phyloP scores from a whole-genome alignment of 92 coral and sea anemone species.

The Epizoanthus fatuus region DNA sequence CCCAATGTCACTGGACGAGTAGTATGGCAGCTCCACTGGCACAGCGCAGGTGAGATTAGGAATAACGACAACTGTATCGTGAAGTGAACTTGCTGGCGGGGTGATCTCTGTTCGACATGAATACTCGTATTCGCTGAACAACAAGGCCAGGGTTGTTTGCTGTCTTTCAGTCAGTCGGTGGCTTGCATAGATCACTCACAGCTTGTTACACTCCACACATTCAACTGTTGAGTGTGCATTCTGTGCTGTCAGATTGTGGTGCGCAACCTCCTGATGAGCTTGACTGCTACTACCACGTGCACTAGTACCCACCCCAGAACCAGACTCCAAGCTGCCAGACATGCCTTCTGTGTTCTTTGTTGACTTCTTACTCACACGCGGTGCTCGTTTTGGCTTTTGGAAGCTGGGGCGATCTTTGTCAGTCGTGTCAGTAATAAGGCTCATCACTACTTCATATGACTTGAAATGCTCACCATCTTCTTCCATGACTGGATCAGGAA shows the following conservation, averaged over 20 bases:
- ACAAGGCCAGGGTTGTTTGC: conserved; percentile 3
- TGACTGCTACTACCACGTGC: background rate
- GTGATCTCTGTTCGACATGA: conserved; percentile 41
- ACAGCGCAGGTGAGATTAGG: conserved; percentile 19
- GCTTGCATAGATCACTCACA: conserved; percentile 34
- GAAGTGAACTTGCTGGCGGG: conserved; percentile 44
- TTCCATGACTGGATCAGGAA: conserved; percentile 64
- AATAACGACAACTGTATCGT: conserved; percentile 12
- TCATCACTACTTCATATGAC: conserved; percentile 7
- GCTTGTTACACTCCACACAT: conserved; percentile 54
- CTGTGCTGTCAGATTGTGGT: conserved; percentile 31
- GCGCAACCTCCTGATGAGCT: background rate
- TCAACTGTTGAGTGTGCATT: conserved; percentile 43
- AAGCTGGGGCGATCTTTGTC: conserved; percentile 47
- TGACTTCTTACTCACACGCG: background rate
- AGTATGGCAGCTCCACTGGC: conserved; percentile 40
- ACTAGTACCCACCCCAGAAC: background rate
- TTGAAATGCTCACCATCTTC: conserved; percentile 45
- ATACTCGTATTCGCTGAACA: conserved; percentile 41
- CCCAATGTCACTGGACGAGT: conserved; percentile 41
- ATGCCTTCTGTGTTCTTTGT: background rate
- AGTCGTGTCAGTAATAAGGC: conserved; percentile 13
- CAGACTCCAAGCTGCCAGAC: too few relatives aligned
- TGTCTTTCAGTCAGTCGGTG: conserved; percentile 51
- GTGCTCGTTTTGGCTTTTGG: background rate